Conservation (phyloP, 2,797 vertebrate genomes). For the Hylomyscus alleni region DNA sequence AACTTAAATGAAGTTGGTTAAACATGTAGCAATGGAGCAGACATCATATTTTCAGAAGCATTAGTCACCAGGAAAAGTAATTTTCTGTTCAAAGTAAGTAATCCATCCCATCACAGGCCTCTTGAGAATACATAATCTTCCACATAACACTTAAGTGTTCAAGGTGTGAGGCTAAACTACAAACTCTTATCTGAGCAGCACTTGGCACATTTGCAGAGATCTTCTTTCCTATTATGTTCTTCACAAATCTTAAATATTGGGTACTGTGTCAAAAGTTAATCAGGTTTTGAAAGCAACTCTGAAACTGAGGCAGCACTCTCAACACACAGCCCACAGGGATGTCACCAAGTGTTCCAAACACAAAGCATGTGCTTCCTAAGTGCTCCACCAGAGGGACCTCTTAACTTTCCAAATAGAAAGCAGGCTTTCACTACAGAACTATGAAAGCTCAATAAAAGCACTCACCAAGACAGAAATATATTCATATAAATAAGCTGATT, state of each 20-base stretch:
- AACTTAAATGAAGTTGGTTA: neutral
- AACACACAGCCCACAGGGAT: slow-evolving; percentile 1
- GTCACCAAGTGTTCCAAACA: slow-evolving; percentile 5
- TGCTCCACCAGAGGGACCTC: slow-evolving; percentile 82
- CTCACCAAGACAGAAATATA: slow-evolving; percentile 29
- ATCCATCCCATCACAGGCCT: neutral
- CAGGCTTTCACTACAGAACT: neutral
- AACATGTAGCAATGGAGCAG: neutral
- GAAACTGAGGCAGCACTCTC: neutral
- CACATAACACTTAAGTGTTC: slow-evolving; percentile 22
- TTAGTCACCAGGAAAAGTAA: neutral
- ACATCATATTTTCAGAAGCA: neutral
- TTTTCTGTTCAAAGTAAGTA: neutral
- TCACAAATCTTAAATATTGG: slow-evolving; percentile 53
- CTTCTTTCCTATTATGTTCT: slow-evolving; percentile 18
- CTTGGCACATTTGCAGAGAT: neutral
- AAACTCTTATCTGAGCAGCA: neutral
- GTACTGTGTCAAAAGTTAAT: slow-evolving; percentile 12
- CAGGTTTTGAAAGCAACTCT: slow-evolving; percentile 30
- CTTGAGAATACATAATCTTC: neutral
- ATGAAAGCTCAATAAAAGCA: slow-evolving; percentile 3
- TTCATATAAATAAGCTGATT: slow-evolving; percentile 49
- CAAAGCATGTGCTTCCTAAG: slow-evolving; percentile 71
- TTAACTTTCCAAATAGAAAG: slow-evolving; percentile 62
- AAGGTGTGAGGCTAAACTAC: neutral